A percentile compares a stretch with the other conserved stretches of the same genome.
phyloP scores from a whole-genome alignment of 2,113 vertebrate genomes.

The Syrrhaptes paradoxus region DNA sequence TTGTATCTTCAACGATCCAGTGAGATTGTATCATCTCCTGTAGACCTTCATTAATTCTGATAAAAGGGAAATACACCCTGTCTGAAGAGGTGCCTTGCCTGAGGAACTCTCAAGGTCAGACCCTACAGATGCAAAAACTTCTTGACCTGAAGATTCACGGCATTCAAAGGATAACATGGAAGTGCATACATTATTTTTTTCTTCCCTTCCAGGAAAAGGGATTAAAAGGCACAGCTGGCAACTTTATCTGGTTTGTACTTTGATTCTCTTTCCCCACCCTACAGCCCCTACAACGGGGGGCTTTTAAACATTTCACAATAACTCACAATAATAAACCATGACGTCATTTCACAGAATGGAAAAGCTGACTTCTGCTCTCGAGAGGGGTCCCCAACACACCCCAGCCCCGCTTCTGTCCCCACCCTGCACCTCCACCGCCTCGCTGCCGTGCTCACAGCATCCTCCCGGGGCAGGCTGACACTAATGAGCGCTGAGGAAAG shows the following conservation, averaged over 20 bases:
- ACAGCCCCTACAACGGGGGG: background rate
- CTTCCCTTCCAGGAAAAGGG: background rate
- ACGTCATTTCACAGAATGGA: background rate
- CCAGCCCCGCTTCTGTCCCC: background rate
- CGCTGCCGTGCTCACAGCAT: background rate
- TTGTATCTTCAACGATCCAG: background rate
- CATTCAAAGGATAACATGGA: background rate
- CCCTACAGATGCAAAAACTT: background rate
- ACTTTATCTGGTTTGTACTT: too few species aligned
- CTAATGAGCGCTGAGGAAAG: background rate
- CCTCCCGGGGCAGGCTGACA: background rate
- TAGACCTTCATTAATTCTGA: conserved; percentile 22
- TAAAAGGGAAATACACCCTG: background rate
- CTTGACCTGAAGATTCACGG: background rate
- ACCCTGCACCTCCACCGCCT: accelerated
- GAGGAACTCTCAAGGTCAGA: conserved; percentile 22
- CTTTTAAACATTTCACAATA: background rate
- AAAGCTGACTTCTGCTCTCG: background rate
- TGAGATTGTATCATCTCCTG: background rate
- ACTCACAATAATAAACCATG: background rate
- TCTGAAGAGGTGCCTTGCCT: background rate
- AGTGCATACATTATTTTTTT: accelerated
- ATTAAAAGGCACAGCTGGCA: background rate
- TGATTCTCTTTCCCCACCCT: too few species aligned
- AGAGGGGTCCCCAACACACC: background rate